A percentile compares a stretch with the other conserved stretches of the same genome.
These are phyloP conservation scores for Datnioides undecimradiatus DNA, from an alignment of 2,113 vertebrate species.

Conservation along the genomic window DNA sequence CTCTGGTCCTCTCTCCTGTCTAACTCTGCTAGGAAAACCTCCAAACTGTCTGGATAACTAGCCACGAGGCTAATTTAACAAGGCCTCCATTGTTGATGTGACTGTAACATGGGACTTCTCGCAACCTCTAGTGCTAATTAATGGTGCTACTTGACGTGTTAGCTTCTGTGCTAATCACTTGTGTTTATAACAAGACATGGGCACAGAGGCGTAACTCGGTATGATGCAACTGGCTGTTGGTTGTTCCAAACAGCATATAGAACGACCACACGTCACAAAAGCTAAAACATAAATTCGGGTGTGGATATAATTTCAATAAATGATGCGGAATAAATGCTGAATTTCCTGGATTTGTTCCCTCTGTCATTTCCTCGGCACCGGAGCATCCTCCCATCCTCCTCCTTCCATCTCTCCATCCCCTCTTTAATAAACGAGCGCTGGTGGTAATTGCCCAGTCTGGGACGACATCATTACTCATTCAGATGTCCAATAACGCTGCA, in stretches of 20 bases:
- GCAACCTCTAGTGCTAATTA: background rate
- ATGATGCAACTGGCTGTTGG: conserved; percentile 11
- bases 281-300: conserved; percentile 5
- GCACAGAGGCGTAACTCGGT: no score
- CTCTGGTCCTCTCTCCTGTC: background rate
- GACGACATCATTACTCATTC: conserved; percentile 85
- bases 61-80: background rate
- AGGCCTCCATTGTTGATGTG: background rate
- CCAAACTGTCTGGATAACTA: background rate
- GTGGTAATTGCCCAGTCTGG: conserved; percentile 83
- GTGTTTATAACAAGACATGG: background rate
- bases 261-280: background rate
- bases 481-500: conserved; percentile 82
- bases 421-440: conserved; percentile 83
- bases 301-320: conserved; percentile 34
- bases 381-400: conserved; percentile 65
- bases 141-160: conserved; percentile 4
- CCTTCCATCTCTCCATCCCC: conserved; percentile 66
- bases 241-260: background rate
- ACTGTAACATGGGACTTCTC: background rate
- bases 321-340: conserved; percentile 52
- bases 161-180: conserved; percentile 11
- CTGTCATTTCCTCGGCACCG: conserved; percentile 56
- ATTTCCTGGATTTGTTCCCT: conserved; percentile 61
- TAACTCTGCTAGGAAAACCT: conserved; percentile 7